phyloP scores from a whole-genome alignment of 1,140 invertebrate genomes.

The Lepidostoma basale region DNA sequence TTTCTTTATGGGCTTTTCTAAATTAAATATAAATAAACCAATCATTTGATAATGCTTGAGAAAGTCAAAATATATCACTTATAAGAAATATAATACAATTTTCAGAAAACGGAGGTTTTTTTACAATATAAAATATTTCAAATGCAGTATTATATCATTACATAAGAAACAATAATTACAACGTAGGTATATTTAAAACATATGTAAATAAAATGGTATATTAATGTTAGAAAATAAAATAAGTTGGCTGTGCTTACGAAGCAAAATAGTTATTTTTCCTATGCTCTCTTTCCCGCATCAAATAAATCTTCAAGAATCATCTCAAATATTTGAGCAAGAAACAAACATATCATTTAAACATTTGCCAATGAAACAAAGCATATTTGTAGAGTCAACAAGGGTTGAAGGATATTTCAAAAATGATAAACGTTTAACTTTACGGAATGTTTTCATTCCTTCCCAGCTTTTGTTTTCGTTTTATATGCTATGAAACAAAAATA shows the following conservation, averaged over 20 bases:
- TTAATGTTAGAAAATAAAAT: not conserved
- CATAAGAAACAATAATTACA: no score
- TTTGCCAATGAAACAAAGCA: constrained; percentile 1
- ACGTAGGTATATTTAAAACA: not conserved
- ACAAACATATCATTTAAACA: constrained; percentile 1
- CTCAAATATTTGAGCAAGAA: constrained; percentile 9
- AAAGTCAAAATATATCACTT: no score
- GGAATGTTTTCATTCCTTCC: no score
- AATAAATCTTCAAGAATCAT: not conserved
- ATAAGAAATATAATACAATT: no score
- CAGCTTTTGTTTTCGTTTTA: no score
- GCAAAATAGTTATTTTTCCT: not conserved
- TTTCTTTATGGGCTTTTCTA: no score
- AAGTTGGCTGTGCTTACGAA: not conserved
- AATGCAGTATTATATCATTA: no score
- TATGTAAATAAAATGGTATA: not conserved
- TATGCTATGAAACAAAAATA: no score
- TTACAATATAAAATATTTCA: no score
- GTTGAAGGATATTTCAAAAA: not conserved
- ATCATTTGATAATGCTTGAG: no score
- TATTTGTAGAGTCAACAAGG: not conserved
- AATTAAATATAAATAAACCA: no score
- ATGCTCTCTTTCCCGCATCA: not conserved
- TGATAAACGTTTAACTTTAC: not conserved
- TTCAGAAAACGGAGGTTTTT: no score